These are phyloP conservation scores for Dissostichus mawsoni DNA, from an alignment of 2,113 vertebrate species.

Conservation along the genomic window DNA sequence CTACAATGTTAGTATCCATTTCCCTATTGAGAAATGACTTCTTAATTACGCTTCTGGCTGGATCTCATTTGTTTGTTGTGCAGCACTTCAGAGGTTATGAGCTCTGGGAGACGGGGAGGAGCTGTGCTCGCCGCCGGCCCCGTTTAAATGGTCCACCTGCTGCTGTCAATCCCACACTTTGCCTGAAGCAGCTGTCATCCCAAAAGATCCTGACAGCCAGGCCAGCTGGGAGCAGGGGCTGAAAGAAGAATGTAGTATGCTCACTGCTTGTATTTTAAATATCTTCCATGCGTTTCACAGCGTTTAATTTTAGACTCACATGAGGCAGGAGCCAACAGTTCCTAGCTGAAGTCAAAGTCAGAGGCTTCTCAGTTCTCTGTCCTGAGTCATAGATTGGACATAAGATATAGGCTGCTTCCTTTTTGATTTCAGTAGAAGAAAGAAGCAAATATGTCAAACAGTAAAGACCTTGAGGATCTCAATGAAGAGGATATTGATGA, in stretches of 20 bases:
- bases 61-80: conserved; percentile 39
- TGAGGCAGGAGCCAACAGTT: conserved; percentile 61
- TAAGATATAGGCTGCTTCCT: background rate
- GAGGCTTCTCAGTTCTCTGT: conserved; percentile 47
- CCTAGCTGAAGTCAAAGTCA: conserved; percentile 52
- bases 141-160: conserved; percentile 76
- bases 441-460: conserved; percentile 72
- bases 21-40: background rate
- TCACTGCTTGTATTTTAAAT: conserved; percentile 86
- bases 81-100: conserved; percentile 42
- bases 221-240: conserved; percentile 91
- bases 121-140: conserved; percentile 23
- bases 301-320: conserved; percentile 91
- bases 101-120: conserved; percentile 45
- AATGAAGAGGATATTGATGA: conserved; percentile 88
- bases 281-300: conserved; percentile 85
- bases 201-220: conserved; percentile 87
- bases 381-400: conserved; percentile 21
- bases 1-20: background rate
- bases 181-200: conserved; percentile 86
- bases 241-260: conserved; percentile 79
- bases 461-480: conserved; percentile 66
- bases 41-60: background rate
- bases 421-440: conserved; percentile 12
- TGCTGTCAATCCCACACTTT: conserved; percentile 62